These are phyloP conservation scores for Drosophila limbata DNA, from an alignment of 2,888 invertebrate species.

Conservation along the genomic window DNA sequence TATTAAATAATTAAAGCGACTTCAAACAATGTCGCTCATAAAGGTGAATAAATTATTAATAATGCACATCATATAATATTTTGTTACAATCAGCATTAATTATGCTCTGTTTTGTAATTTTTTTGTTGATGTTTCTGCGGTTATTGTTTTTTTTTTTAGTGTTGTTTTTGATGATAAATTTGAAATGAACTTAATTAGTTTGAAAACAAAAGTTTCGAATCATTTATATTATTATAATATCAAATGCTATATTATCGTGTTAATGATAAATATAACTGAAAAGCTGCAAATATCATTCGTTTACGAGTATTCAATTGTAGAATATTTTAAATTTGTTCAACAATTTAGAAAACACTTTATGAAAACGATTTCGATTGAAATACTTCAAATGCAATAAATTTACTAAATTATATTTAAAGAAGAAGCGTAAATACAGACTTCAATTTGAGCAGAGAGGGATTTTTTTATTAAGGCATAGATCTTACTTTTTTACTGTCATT, in stretches of 20 bases:
- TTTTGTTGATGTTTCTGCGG: not conserved
- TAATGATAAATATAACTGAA: not conserved
- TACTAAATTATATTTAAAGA: not conserved
- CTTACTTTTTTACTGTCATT: too few relatives aligned
- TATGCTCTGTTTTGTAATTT: not conserved
- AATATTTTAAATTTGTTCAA: not conserved
- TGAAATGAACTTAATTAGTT: not conserved
- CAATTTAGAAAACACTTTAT: not conserved
- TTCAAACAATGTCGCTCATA: slow-evolving; percentile 39
- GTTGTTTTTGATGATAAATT: not conserved
- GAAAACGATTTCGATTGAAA: not conserved
- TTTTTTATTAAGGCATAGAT: too few relatives aligned
- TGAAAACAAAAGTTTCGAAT: not conserved
- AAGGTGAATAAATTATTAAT: slow-evolving; percentile 48
- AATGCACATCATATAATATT: not conserved
- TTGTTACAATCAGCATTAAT: slow-evolving; percentile 2
- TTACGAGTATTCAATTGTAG: not conserved
- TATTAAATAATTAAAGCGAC: slow-evolving; percentile 24
- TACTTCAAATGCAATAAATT: not conserved
- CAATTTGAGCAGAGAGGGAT: too few relatives aligned
- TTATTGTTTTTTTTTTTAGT: not conserved
- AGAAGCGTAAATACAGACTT: too few relatives aligned
- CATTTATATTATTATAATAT: not conserved
- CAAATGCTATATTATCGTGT: not conserved
- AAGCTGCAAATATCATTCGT: not conserved